Conservation (phyloP, 2,888 invertebrate species). For the Cloeon dipterum region DNA sequence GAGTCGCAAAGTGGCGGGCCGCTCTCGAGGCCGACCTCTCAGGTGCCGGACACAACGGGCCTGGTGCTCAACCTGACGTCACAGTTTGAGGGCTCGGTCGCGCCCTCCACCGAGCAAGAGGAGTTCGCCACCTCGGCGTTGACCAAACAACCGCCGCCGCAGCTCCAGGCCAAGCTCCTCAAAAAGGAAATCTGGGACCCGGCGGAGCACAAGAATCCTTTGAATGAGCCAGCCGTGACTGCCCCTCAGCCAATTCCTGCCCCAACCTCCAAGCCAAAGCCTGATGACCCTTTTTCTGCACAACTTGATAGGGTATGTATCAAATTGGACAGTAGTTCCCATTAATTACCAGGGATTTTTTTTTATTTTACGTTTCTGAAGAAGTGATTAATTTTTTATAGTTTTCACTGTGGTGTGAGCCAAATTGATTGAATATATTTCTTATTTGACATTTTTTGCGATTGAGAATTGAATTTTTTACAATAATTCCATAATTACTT, state of each 20-base stretch:
- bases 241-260: constrained; percentile 12
- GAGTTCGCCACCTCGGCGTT: constrained; percentile 18
- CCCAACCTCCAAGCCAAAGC: constrained; percentile 14
- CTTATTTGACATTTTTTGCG: no score
- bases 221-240: constrained; percentile 9
- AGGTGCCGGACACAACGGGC: constrained; percentile 13
- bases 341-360: no score
- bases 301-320: constrained; percentile 40
- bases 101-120: constrained; percentile 18
- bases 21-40: not conserved
- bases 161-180: constrained; percentile 16
- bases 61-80: constrained; percentile 29
- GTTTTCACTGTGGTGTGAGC: no score
- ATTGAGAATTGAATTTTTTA: no score
- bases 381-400: no score
- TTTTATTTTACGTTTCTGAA: no score
- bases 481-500: no score
- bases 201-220: constrained; percentile 21
- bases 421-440: no score
- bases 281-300: constrained; percentile 41
- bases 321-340: no score
- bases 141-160: constrained; percentile 13
- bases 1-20: constrained; percentile 23
- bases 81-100: constrained; percentile 25
- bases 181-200: constrained; percentile 45